Evolutionary conservation across 64 coral and sea anemone genomes (phyloP).

Genomic region (Pachyseris speciosa): DNA sequence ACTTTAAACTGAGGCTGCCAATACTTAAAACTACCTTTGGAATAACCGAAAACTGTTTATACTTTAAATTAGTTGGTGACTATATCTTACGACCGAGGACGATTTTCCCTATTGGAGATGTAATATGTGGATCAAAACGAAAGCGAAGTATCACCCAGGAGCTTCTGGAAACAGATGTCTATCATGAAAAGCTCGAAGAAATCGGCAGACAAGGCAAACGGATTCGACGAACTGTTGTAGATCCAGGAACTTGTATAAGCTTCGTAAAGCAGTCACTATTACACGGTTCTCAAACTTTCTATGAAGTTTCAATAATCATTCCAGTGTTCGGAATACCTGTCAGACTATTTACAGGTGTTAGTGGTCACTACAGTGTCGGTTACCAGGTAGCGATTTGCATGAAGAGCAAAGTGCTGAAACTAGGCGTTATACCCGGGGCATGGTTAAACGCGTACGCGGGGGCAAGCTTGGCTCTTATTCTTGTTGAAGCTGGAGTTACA

Average conservation of each 20-base stretch:
- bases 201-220: conserved; percentile 33
- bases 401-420: conserved; percentile 56
- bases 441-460: conserved; percentile 84
- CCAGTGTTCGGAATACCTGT: conserved; percentile 74
- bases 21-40: conserved; percentile 87
- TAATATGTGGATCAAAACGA: conserved; percentile 65
- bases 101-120: conserved; percentile 81
- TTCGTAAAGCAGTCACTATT: conserved; percentile 53
- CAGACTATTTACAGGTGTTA: conserved; percentile 69
- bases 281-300: background rate
- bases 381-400: conserved; percentile 76
- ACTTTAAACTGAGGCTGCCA: conserved; percentile 87
- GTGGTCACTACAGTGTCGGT: conserved; percentile 74
- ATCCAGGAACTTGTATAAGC: conserved; percentile 30
- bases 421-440: conserved; percentile 86
- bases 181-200: conserved; percentile 67
- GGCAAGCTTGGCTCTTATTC: conserved; percentile 33
- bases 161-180: conserved; percentile 80
- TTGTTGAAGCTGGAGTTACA: conserved; percentile 87
- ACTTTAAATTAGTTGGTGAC: conserved; percentile 63
- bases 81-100: conserved; percentile 51
- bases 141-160: conserved; percentile 81
- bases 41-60: conserved; percentile 85
- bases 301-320: too few relatives aligned
- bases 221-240: background rate